phyloP scores from a whole-genome alignment of 2,797 vertebrate genomes.

The Myotis pilosus region DNA sequence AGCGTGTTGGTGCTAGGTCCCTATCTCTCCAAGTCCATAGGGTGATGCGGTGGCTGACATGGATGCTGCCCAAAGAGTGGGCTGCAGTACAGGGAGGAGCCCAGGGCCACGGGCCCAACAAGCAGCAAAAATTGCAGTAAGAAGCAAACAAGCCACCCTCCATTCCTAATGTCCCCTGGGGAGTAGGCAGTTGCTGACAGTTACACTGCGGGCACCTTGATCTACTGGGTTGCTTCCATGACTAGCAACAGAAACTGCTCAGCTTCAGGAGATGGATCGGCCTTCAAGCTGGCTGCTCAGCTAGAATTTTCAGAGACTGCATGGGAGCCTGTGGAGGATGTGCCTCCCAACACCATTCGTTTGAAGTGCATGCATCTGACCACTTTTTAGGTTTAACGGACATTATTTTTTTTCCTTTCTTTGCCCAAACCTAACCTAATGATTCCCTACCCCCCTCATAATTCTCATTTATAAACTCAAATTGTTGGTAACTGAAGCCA shows the following conservation, averaged over 20 bases:
- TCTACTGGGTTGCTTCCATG: background rate
- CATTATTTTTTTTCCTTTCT: background rate
- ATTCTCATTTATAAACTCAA: constrained; percentile 1
- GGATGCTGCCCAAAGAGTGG: background rate
- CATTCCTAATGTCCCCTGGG: background rate
- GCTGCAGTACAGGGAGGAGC: background rate
- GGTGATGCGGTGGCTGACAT: background rate
- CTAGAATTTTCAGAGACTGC: background rate
- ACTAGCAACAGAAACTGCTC: background rate
- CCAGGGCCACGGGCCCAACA: background rate
- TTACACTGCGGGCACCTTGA: background rate
- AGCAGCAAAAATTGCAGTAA: background rate
- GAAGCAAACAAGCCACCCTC: background rate
- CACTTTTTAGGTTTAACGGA: background rate
- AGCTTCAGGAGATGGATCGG: background rate
- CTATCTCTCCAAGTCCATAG: background rate
- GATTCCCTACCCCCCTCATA: too few relatives aligned
- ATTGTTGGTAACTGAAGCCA: background rate
- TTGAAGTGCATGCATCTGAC: background rate
- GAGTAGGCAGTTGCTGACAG: background rate
- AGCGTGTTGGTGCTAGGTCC: background rate
- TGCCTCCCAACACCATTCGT: background rate
- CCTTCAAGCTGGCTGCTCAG: background rate
- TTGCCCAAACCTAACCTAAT: background rate
- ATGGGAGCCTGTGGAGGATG: background rate